A percentile compares a stretch with the other conserved stretches of the same genome.
Conservation (phyloP, 2,113 vertebrate genomes). For the Campylomormyrus numenius region DNA sequence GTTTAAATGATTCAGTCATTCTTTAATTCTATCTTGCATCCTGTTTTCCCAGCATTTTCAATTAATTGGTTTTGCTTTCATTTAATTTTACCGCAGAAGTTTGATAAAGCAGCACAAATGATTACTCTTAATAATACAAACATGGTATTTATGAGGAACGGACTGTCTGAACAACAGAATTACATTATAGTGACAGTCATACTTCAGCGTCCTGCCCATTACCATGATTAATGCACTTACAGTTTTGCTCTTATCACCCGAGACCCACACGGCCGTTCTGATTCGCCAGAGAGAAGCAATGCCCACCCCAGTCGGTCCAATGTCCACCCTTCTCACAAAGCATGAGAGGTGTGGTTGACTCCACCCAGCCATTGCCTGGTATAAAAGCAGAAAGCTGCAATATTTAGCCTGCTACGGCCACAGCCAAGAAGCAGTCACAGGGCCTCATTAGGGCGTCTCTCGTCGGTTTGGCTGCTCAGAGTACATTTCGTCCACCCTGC, state of each 20-base stretch:
- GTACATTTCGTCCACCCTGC: neutral
- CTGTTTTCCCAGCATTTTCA: neutral
- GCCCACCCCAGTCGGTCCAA: neutral
- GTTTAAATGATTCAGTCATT: neutral
- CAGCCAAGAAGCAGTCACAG: neutral
- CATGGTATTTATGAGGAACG: neutral
- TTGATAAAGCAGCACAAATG: neutral
- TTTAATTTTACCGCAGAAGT: neutral
- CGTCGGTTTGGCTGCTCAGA: neutral
- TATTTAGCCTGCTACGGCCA: constrained; percentile 12
- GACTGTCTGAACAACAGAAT: neutral
- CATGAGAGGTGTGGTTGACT: neutral
- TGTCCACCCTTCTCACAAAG: neutral
- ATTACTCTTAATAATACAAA: neutral
- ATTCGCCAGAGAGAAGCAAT: neutral
- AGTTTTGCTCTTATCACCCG: neutral
- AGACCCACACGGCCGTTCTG: neutral
- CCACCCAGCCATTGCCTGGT: neutral
- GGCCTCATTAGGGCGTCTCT: neutral
- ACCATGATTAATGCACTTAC: neutral
- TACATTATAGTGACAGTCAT: neutral
- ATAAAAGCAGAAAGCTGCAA: constrained; percentile 20
- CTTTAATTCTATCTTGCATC: neutral
- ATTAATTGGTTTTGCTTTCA: neutral
- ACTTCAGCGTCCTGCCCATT: neutral